Base-by-base conservation (phyloP, 2,113 vertebrate species). In the Romanogobio albipinnatus region DNA sequence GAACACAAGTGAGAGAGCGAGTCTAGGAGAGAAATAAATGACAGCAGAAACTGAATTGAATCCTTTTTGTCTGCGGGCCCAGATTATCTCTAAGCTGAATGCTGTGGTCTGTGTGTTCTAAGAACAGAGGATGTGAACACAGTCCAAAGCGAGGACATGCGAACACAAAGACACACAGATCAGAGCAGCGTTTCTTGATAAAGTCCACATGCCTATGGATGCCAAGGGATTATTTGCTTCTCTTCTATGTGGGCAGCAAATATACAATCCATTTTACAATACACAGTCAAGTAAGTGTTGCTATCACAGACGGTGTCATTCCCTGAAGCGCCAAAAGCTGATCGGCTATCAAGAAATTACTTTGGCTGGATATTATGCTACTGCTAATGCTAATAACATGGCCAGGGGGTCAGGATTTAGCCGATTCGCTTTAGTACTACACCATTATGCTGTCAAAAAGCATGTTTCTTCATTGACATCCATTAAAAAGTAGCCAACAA, bases 61-160 rank as follows among this genome's bases (percentile, higher is more conserved):
- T 87, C 84, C 81, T 86, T 89, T 86, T 86, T 86, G 89, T 88
- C 82, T 86, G 80, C 74, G 85, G 83, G 81, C 79, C 68, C 58
- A 86, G 79, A 84, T 87, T 84, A 89, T 89, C 83, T 85, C 62
- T 78, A 84, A 87, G 79, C 84, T 76, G 76, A 78, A 85, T 85
- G 70, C 86, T 84, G 85, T 49, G 70, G 79, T 84, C 73, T 77
- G 83, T 85, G 85, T 85, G 82, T 53, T 76, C 59, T 49, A 24
- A 85, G 61, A 85, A 82, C 81, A 82, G 81, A 82, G 66, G 81
- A 82, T 71, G 81, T 71, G 81, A 82, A 82, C 51, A 14, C 49
- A 6, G 64, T 82, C 81, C 81, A 82, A 82, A 82, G 81, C 29
- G 66, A 85, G 75, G 47, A 77, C 84, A 59, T 53, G n/a, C 24